These are phyloP conservation scores for Germaria angustata DNA, from an alignment of 2,888 invertebrate genomes.

Conservation along the genomic window DNA sequence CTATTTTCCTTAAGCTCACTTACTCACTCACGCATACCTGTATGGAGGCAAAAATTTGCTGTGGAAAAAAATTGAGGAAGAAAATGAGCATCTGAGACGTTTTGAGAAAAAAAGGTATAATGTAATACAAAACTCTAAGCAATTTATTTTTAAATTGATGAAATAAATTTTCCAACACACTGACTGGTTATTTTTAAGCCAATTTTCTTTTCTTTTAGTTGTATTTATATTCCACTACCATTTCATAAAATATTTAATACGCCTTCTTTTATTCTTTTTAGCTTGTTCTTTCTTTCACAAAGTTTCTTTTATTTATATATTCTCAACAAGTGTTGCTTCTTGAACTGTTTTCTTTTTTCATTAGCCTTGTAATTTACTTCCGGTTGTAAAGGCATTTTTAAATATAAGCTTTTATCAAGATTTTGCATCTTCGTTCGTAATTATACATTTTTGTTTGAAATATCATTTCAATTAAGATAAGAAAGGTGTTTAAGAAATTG, in stretches of 20 bases:
- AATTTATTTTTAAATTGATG: conserved; percentile 80
- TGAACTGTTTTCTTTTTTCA: background rate
- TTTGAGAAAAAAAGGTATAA: no score
- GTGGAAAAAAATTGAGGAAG: no score
- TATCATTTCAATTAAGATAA: background rate
- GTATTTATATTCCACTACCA: background rate
- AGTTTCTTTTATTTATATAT: background rate
- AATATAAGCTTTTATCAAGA: background rate
- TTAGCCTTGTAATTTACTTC: conserved; percentile 3
- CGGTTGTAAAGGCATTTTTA: conserved; percentile 3
- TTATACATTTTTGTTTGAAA: background rate
- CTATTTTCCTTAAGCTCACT: conserved; percentile 1
- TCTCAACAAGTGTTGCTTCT: background rate
- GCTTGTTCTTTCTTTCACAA: background rate
- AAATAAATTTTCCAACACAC: conserved; percentile 79
- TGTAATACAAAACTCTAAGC: conserved; percentile 76
- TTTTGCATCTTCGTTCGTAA: background rate
- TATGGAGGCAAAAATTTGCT: background rate
- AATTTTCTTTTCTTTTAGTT: background rate
- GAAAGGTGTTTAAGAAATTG: background rate
- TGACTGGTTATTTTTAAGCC: conserved; percentile 49
- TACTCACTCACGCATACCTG: background rate
- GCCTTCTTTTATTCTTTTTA: background rate
- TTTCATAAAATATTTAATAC: conserved; percentile 28
- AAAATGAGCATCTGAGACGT: no score